Conservation (phyloP, 2,113 vertebrate genomes). For the Dicentrarchus labrax region DNA sequence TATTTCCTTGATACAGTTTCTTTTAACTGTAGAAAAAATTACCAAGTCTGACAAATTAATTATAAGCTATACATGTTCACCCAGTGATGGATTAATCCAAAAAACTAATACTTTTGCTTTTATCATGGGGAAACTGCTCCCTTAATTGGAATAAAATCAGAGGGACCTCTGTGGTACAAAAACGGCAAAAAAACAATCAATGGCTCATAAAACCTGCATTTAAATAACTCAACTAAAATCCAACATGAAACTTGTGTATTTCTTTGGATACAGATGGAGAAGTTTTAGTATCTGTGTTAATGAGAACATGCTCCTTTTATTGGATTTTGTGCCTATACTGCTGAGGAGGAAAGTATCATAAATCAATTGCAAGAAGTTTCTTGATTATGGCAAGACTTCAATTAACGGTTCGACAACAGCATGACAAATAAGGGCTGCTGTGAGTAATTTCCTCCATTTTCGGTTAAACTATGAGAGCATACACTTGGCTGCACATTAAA, state of each 20-base stretch:
- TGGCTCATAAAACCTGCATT: background rate
- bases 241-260: background rate
- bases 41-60: background rate
- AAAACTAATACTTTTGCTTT: background rate
- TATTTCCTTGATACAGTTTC: background rate
- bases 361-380: background rate
- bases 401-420: background rate
- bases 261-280: background rate
- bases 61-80: background rate
- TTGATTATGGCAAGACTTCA: background rate
- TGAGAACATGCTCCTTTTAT: background rate
- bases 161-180: background rate
- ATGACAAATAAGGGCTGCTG: background rate
- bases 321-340: background rate
- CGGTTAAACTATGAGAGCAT: background rate
- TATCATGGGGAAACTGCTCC: background rate
- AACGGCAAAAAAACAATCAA: background rate
- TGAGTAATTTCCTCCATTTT: conserved; percentile 8
- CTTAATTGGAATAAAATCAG: background rate
- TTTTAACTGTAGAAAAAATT: background rate
- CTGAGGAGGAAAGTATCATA: background rate
- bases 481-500: background rate
- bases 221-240: background rate
- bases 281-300: background rate
- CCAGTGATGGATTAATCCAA: background rate